phyloP scores from a whole-genome alignment of 1,140 invertebrate genomes.

The Plectrocnemia conspersa region DNA sequence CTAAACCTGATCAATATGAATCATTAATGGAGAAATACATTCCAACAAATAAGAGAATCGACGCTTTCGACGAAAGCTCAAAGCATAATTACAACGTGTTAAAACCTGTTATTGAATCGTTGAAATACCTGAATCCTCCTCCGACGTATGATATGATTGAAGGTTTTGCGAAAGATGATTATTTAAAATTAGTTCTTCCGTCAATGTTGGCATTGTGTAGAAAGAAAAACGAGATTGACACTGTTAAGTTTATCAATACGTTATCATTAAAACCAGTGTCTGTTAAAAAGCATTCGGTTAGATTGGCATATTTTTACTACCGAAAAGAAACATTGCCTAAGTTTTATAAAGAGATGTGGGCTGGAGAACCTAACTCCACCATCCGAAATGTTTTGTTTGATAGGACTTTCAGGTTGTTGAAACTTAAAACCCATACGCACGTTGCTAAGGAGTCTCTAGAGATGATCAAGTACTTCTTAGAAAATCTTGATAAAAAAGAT shows the following conservation, averaged over 20 bases:
- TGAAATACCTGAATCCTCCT: slow-evolving; percentile 24
- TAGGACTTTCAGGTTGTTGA: slow-evolving; percentile 18
- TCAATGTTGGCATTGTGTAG: slow-evolving; percentile 21
- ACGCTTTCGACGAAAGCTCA: too few species aligned
- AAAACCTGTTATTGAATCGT: neutral
- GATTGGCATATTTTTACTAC: slow-evolving; percentile 26
- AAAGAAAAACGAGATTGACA: slow-evolving; percentile 20
- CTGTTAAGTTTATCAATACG: slow-evolving; percentile 13
- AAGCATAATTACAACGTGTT: too few species aligned
- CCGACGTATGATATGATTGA: slow-evolving; percentile 15
- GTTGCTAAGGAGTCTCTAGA: slow-evolving; percentile 11
- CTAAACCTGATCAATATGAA: slow-evolving; percentile 14
- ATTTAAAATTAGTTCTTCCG: slow-evolving; percentile 25
- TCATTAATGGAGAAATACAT: slow-evolving; percentile 14
- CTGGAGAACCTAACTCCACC: slow-evolving; percentile 20
- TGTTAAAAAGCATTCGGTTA: slow-evolving; percentile 24
- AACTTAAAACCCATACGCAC: slow-evolving; percentile 6
- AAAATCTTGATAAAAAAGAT: slow-evolving; percentile 21
- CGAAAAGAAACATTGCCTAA: slow-evolving; percentile 16
- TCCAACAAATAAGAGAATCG: slow-evolving; percentile 14
- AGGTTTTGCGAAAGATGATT: slow-evolving; percentile 23
- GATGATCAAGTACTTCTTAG: slow-evolving; percentile 16
- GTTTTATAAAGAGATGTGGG: slow-evolving; percentile 21
- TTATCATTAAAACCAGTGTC: slow-evolving; percentile 26
- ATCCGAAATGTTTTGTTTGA: slow-evolving; percentile 27